Percentiles rank a stretch among this genome's conserved stretches.
Evolutionary conservation across 2,888 invertebrate genomes (phyloP).

Genomic region (Bombyx huttoni): DNA sequence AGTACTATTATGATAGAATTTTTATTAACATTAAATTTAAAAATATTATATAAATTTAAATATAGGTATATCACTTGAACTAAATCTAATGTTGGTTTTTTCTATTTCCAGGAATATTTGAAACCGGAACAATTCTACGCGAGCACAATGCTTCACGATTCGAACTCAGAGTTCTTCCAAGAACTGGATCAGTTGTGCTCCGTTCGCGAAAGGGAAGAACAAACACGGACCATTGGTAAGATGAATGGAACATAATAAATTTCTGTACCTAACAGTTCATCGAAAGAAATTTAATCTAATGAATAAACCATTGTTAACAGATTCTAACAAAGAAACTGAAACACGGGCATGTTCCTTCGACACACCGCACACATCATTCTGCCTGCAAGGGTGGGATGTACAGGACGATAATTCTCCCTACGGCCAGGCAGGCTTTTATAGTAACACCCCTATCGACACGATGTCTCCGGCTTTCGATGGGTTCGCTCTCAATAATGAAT

Average conservation of each 20-base stretch:
- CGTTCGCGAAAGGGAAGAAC: slow-evolving; percentile 63
- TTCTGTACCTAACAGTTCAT: too few species aligned
- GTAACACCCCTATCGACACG: slow-evolving; percentile 31
- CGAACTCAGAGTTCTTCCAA: slow-evolving; percentile 79
- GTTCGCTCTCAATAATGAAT: slow-evolving; percentile 26
- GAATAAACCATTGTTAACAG: slow-evolving; percentile 21
- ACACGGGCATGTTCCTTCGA: slow-evolving; percentile 53
- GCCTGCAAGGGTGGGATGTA: slow-evolving; percentile 55
- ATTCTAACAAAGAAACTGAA: slow-evolving; percentile 40
- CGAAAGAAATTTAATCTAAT: neutral
- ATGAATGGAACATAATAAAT: neutral
- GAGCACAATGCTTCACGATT: slow-evolving; percentile 57
- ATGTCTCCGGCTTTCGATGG: slow-evolving; percentile 40
- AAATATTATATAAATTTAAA: slow-evolving; percentile 17
- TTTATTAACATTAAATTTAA: slow-evolving; percentile 30
- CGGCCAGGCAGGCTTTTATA: slow-evolving; percentile 39
- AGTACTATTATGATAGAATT: slow-evolving; percentile 35
- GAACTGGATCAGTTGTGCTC: slow-evolving; percentile 77
- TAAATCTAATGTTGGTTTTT: slow-evolving; percentile 26
- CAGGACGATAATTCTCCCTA: slow-evolving; percentile 48
- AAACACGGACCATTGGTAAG: slow-evolving; percentile 63
- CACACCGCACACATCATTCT: slow-evolving; percentile 56
- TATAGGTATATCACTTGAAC: slow-evolving; percentile 6
- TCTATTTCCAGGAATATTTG: slow-evolving; percentile 56
- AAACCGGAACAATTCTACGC: slow-evolving; percentile 57